Conservation (phyloP, 2,888 invertebrate species). For the Tricholauxania praeusta region DNA sequence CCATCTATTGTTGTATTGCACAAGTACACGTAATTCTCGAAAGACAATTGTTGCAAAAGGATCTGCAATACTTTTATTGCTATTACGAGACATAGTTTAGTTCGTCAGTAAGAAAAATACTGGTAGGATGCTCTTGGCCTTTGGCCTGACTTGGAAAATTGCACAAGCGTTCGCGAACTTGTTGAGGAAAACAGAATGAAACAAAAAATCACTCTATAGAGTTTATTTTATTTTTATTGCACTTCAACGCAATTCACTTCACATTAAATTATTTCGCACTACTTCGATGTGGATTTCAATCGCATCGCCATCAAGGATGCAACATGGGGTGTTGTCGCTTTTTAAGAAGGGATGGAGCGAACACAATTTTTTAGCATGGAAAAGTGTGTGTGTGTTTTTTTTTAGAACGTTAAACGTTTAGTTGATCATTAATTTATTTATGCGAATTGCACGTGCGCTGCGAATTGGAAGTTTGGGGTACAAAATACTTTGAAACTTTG, state of each 20-base stretch:
- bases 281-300: constrained; percentile 19
- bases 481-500: no score
- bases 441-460: constrained; percentile 15
- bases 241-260: constrained; percentile 29
- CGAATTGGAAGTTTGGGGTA: no score
- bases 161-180: constrained; percentile 19
- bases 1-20: neutral
- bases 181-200: constrained; percentile 20
- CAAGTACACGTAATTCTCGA: neutral
- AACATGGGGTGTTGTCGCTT: neutral
- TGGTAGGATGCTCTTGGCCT: constrained; percentile 12
- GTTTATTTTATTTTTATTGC: constrained; percentile 34
- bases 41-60: constrained; percentile 10
- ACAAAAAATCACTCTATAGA: neutral
- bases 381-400: no score
- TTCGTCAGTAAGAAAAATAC: constrained; percentile 11
- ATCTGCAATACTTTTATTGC: constrained; percentile 4
- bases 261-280: constrained; percentile 35
- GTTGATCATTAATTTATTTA: constrained; percentile 32
- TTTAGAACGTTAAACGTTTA: constrained; percentile 2
- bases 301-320: constrained; percentile 18
- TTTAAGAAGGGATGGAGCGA: no score
- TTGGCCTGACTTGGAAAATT: neutral
- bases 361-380: no score
- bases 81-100: neutral